A percentile compares a stretch with the other conserved stretches of the same genome.
These are phyloP conservation scores for Karalla daura DNA, from an alignment of 2,797 vertebrate genomes.

Conservation along the genomic window DNA sequence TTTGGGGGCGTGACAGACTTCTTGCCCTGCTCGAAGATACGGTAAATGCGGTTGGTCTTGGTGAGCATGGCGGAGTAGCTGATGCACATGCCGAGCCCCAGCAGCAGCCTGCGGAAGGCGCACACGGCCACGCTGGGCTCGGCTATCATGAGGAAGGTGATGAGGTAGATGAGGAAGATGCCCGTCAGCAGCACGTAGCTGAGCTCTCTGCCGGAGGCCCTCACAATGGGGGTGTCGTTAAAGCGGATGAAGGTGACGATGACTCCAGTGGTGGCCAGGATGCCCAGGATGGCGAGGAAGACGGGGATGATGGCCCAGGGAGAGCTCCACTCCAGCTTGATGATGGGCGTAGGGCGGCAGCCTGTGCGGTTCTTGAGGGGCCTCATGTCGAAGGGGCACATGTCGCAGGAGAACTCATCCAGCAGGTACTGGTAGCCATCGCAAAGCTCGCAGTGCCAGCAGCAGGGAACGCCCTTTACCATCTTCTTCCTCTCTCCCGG, in stretches of 20 bases:
- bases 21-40: constrained; percentile 98
- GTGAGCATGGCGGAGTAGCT: constrained; percentile 96
- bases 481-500: constrained; percentile 92
- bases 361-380: constrained; percentile 87
- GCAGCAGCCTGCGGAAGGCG: constrained; percentile 86
- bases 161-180: constrained; percentile 93
- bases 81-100: constrained; percentile 97
- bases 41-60: constrained; percentile 98
- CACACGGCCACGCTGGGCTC: constrained; percentile 87
- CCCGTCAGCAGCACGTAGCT: constrained; percentile 95
- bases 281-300: constrained; percentile 88
- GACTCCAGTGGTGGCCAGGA: constrained; percentile 84
- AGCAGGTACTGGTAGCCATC: constrained; percentile 96
- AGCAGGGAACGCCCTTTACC: constrained; percentile 97
- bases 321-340: constrained; percentile 91
- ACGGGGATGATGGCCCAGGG: constrained; percentile 92
- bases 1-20: constrained; percentile 91
- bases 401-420: constrained; percentile 88
- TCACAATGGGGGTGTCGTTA: constrained; percentile 92
- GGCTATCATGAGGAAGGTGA: constrained; percentile 91
- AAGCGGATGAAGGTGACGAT: constrained; percentile 87
- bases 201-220: constrained; percentile 92
- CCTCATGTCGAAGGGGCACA: constrained; percentile 88
- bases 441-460: constrained; percentile 98
- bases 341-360: constrained; percentile 89